phyloP scores from a whole-genome alignment of 2,888 invertebrate species.

The Rhingia campestris region DNA sequence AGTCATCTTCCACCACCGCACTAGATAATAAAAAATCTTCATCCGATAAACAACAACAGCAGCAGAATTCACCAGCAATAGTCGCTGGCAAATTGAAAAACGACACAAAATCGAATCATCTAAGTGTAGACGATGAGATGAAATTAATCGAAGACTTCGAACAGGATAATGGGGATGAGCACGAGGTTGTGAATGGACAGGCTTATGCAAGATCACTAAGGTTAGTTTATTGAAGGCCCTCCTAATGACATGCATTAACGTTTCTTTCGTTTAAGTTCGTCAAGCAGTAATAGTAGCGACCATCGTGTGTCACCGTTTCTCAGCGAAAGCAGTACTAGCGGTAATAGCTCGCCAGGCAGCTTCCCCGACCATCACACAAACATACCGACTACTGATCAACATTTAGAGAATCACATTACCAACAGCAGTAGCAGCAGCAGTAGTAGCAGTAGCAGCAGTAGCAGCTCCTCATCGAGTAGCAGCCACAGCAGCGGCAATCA shows the following conservation, averaged over 20 bases:
- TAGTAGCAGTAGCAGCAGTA: slow-evolving; percentile 52
- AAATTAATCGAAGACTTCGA: slow-evolving; percentile 77
- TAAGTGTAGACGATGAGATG: slow-evolving; percentile 76
- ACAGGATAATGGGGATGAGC: slow-evolving; percentile 70
- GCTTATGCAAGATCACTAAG: slow-evolving; percentile 76
- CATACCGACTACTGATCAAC: slow-evolving; percentile 71
- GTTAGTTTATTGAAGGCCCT: slow-evolving; percentile 34
- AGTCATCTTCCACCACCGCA: slow-evolving; percentile 63
- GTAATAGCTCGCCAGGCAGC: slow-evolving; percentile 80
- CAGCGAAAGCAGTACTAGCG: slow-evolving; percentile 76
- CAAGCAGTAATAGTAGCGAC: slow-evolving; percentile 75
- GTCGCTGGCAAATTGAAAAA: slow-evolving; percentile 81
- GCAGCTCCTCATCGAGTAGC: slow-evolving; percentile 50
- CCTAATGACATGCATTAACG: neutral
- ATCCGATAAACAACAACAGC: slow-evolving; percentile 78
- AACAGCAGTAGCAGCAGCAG: slow-evolving; percentile 59
- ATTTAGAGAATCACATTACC: slow-evolving; percentile 70
- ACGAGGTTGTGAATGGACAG: slow-evolving; percentile 70
- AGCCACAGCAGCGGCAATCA: slow-evolving; percentile 60
- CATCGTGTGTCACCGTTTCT: slow-evolving; percentile 72
- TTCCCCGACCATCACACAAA: slow-evolving; percentile 77
- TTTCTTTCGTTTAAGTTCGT: slow-evolving; percentile 48
- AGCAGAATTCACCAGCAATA: slow-evolving; percentile 83
- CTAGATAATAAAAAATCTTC: slow-evolving; percentile 71
- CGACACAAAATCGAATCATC: slow-evolving; percentile 79